phyloP scores from a whole-genome alignment of 2,888 invertebrate genomes.

The Rhimphoctona megacephalus region DNA sequence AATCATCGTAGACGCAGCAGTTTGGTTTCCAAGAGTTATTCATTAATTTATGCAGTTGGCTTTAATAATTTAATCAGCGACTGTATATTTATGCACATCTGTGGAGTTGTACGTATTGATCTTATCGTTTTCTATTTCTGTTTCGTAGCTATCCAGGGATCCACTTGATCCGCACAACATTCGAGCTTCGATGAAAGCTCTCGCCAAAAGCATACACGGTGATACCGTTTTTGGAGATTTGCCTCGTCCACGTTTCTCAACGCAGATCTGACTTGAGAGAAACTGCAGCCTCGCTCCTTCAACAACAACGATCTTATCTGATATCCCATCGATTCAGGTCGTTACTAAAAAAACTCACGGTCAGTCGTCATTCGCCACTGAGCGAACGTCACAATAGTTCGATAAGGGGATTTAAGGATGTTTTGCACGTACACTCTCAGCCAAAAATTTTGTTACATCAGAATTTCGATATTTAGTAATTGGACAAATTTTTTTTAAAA shows the following conservation, averaged over 20 bases:
- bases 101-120: neutral
- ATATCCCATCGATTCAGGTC: conserved; percentile 32
- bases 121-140: conserved; percentile 57
- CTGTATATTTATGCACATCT: neutral
- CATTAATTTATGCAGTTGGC: neutral
- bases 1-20: neutral
- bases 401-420: conserved; percentile 18
- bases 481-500: neutral
- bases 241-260: conserved; percentile 94
- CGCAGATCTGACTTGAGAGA: conserved; percentile 89
- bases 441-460: conserved; percentile 7
- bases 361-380: conserved; percentile 55
- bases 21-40: neutral
- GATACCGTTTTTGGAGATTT: conserved; percentile 95
- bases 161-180: conserved; percentile 89
- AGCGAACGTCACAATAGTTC: conserved; percentile 54
- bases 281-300: conserved; percentile 21
- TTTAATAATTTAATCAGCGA: neutral
- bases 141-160: conserved; percentile 77
- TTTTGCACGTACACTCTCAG: conserved; percentile 15
- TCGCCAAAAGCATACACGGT: conserved; percentile 95
- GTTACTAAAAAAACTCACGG: conserved; percentile 23
- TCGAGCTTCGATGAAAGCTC: conserved; percentile 96
- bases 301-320: conserved; percentile 37
- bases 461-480: neutral